phyloP scores from a whole-genome alignment of 1,140 invertebrate genomes.

The Phocides pigmalion region DNA sequence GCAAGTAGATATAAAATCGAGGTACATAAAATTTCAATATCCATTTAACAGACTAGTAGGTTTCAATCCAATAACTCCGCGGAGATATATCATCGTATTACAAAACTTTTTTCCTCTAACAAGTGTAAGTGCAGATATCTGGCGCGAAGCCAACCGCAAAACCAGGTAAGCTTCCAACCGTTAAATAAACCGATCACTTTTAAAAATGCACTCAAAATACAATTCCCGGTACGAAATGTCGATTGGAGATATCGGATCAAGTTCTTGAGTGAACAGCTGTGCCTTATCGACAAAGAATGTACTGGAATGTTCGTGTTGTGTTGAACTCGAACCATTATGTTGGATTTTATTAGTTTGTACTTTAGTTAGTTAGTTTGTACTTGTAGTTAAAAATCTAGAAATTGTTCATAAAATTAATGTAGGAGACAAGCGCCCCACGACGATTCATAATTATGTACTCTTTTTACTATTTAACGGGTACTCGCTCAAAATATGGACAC shows the following conservation, averaged over 20 bases:
- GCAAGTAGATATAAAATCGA: too few species aligned
- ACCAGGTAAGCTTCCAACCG: conserved; percentile 30
- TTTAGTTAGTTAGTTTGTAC: too few species aligned
- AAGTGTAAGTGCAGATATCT: conserved; percentile 30
- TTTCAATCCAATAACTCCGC: conserved; percentile 24
- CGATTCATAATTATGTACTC: too few species aligned
- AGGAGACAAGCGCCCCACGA: too few species aligned
- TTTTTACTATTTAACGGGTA: too few species aligned
- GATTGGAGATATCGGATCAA: conserved; percentile 31
- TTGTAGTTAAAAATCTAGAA: too few species aligned
- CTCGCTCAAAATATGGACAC: too few species aligned
- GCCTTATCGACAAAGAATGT: conserved; percentile 10
- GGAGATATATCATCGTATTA: conserved; percentile 25
- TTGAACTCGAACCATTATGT: neutral
- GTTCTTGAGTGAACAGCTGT: conserved; percentile 26
- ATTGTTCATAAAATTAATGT: too few species aligned
- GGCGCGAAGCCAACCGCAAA: conserved; percentile 16
- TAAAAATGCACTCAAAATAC: conserved; percentile 35
- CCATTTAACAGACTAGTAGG: conserved; percentile 2
- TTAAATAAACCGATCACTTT: conserved; percentile 36
- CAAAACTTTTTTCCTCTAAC: conserved; percentile 24
- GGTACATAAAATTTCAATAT: conserved; percentile 1
- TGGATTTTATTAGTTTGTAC: neutral
- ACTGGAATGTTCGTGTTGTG: neutral
- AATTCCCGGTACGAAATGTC: conserved; percentile 20